Evolutionary conservation across 2,888 invertebrate genomes (phyloP).

Genomic region (Hirtodrosophila duncani): DNA sequence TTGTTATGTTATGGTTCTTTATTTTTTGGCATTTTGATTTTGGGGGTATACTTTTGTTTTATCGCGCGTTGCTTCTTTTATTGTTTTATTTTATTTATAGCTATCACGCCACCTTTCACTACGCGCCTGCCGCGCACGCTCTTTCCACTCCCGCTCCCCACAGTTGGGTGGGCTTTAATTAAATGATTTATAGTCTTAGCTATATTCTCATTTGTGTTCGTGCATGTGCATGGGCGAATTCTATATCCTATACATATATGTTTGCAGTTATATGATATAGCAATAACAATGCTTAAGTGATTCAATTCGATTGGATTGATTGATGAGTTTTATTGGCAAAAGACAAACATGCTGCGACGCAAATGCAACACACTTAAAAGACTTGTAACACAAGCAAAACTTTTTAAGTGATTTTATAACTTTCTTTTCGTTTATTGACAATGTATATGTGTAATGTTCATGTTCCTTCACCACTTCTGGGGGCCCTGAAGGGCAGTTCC

Average conservation of each 20-base stretch:
- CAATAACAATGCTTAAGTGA: conserved; percentile 1
- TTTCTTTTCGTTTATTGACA: too few relatives aligned
- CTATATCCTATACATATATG: not conserved
- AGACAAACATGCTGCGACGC: conserved; percentile 9
- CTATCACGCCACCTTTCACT: conserved; percentile 58
- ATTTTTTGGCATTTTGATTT: conserved; percentile 14
- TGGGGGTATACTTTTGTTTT: too few relatives aligned
- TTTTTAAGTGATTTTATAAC: too few relatives aligned
- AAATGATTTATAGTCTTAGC: conserved; percentile 43
- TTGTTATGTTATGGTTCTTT: conserved; percentile 8
- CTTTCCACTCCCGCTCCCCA: not conserved
- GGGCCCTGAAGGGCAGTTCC: too few relatives aligned
- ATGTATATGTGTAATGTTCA: too few relatives aligned
- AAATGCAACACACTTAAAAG: conserved; percentile 15
- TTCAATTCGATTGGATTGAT: conserved; percentile 31
- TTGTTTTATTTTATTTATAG: conserved; percentile 56
- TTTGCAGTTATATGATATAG: conserved; percentile 4
- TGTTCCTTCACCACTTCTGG: too few relatives aligned
- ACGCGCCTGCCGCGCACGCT: conserved; percentile 17
- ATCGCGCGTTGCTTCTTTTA: conserved; percentile 41
- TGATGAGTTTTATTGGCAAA: conserved; percentile 15
- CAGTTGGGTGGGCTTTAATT: conserved; percentile 22
- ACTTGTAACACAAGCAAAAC: too few relatives aligned
- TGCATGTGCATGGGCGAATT: conserved; percentile 2
- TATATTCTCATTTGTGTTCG: conserved; percentile 8